Base-by-base conservation (phyloP, 92 coral and sea anemone genomes). In the Blastomussa wellsi region DNA sequence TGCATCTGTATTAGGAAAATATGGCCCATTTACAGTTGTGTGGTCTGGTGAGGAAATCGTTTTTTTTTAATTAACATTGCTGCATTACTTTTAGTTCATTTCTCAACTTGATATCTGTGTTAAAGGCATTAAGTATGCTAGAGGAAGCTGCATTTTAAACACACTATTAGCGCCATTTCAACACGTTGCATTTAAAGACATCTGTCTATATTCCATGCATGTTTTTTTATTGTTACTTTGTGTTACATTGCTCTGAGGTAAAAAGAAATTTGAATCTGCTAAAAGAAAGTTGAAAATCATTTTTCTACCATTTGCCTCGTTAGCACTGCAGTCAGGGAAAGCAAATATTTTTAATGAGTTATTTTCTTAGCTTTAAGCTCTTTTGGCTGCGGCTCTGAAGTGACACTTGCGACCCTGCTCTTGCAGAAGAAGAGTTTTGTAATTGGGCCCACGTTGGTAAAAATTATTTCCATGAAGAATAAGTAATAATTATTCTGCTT, bases 21-120 rank as follows among this genome's bases (percentile, higher is more conserved):
- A 89, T 81, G 94, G 94, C 1, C 94, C 94, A 0, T 92, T 92
- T 55, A 86, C 88, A 4, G 77, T 92, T 2, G 82, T 80, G 28
- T 92, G 90, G 92, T 77, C 94, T 89, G 94, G 94, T 92, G 37
- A 81, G 84, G 48, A 35, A 31, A 49, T 33, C 28, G 2, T 41
- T 41, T 38, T 1, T 76, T 42, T n/a, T n/a, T n/a, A n/a, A n/a
- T n/a, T 65, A 22, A 26, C 51, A 20, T 19, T 68, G 15, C 13
- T 66, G 51, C 12, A 72, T 17, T 19, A 41, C 10, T 44, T 7
- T 8, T 8, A 13, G 1, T 11, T 22, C 32, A 41, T 4, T 66
- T n/a, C 7, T 28, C 72, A 5, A 15, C 16, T 0, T 68, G 47
- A 49, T 70, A 42, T 82, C 22, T 24, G 51, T 12, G 55, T 70